Conservation (phyloP, 2,888 invertebrate genomes). For the Cyaniris semiargus region DNA sequence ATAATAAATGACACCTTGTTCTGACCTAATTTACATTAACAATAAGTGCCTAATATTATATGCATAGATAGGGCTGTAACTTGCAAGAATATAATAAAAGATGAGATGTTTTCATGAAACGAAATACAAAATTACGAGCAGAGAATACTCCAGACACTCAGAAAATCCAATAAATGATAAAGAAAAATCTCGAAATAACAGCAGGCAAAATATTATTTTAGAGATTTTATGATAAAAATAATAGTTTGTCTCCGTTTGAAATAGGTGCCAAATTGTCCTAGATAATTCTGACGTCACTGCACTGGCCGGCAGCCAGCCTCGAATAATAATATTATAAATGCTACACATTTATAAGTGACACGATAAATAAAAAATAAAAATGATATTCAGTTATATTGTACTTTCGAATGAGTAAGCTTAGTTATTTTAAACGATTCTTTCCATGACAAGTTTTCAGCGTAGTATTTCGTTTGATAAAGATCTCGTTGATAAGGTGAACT, state of each 20-base stretch:
- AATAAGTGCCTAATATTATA: no score
- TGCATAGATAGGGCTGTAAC: no score
- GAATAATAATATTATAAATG: constrained; percentile 63
- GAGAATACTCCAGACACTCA: background rate
- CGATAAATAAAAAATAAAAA: background rate
- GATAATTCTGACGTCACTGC: constrained; percentile 72
- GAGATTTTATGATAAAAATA: constrained; percentile 68
- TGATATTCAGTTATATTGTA: constrained; percentile 34
- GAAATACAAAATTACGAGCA: no score
- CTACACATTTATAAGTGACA: constrained; percentile 38
- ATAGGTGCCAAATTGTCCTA: constrained; percentile 73
- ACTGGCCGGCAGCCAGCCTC: constrained; percentile 64
- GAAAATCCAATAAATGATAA: background rate
- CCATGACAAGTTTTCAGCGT: background rate
- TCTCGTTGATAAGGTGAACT: background rate
- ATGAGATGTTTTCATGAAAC: no score
- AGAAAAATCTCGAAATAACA: constrained; percentile 39
- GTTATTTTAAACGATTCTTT: background rate
- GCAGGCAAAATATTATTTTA: constrained; percentile 47
- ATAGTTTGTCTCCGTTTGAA: constrained; percentile 67
- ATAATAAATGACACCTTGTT: no score
- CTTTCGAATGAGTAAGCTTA: background rate
- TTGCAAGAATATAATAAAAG: no score
- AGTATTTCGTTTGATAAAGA: background rate
- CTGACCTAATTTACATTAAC: no score